Conservation (phyloP, 2,888 invertebrate genomes). For the Tetragnatha montana region DNA sequence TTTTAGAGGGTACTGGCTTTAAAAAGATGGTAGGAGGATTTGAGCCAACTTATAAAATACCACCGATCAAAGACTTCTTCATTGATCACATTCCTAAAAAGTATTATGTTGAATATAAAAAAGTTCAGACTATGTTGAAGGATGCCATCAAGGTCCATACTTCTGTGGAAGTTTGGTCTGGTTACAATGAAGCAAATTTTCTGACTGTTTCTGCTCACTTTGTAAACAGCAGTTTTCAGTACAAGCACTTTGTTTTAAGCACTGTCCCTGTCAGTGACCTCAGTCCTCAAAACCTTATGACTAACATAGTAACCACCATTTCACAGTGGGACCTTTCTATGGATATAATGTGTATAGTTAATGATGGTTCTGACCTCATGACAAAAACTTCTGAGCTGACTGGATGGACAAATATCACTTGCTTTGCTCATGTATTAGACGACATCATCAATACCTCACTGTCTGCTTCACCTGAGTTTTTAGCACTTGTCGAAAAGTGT, state of each 20-base stretch:
- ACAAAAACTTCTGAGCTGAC: conserved; percentile 45
- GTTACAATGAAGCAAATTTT: conserved; percentile 52
- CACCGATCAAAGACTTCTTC: conserved; percentile 59
- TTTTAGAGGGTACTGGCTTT: conserved; percentile 61
- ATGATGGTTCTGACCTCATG: conserved; percentile 56
- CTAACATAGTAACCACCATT: conserved; percentile 51
- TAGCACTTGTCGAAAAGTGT: conserved; percentile 50
- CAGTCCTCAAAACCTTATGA: conserved; percentile 54
- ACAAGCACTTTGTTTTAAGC: conserved; percentile 52
- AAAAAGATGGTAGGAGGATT: conserved; percentile 39
- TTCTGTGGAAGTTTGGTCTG: conserved; percentile 61
- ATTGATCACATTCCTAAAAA: conserved; percentile 66
- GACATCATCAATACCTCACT: conserved; percentile 56
- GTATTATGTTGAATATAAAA: conserved; percentile 67
- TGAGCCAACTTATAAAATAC: conserved; percentile 54
- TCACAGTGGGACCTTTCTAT: conserved; percentile 62
- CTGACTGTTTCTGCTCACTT: conserved; percentile 60
- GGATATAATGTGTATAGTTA: conserved; percentile 64
- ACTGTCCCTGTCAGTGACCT: conserved; percentile 35
- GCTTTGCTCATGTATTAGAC: conserved; percentile 64
- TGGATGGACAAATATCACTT: conserved; percentile 54
- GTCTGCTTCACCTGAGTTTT: conserved; percentile 43
- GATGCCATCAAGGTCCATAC: conserved; percentile 59
- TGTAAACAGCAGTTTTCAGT: conserved; percentile 50
- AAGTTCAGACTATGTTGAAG: conserved; percentile 59